Conservation (phyloP, 37 sponge, comb jelly and placozoan genomes). For the Ephydatia muelleri region DNA sequence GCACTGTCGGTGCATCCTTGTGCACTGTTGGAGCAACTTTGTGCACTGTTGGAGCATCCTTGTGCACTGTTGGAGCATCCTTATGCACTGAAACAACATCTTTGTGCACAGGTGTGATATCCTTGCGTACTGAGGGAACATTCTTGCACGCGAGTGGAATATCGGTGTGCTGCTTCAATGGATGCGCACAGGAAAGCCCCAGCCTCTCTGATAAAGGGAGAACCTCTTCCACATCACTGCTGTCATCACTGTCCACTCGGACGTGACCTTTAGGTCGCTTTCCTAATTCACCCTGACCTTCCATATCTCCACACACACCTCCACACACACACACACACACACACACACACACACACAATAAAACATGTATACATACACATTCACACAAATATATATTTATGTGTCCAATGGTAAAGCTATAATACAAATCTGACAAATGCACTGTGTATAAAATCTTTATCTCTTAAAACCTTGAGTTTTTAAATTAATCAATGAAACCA, state of each 20-base stretch:
- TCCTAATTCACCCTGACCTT: neutral
- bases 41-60: neutral
- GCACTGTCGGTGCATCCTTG: too few species aligned
- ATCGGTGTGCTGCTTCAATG: neutral
- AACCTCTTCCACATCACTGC: conserved; percentile 15
- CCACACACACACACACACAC: too few species aligned
- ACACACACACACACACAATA: neutral
- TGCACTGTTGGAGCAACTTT: too few species aligned
- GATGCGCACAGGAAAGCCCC: neutral
- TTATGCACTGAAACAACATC: neutral
- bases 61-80: neutral
- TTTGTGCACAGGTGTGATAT: neutral
- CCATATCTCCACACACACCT: too few species aligned
- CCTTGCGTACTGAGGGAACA: neutral
- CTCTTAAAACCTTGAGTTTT: too few species aligned
- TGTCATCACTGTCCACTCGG: neutral
- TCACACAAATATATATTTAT: too few species aligned
- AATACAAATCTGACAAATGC: too few species aligned
- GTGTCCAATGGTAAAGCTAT: too few species aligned
- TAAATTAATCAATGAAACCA: too few species aligned
- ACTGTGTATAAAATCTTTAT: too few species aligned
- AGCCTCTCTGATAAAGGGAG: conserved; percentile 26
- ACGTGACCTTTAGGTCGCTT: neutral
- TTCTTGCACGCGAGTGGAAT: neutral
- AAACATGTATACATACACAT: neutral